These are phyloP conservation scores for Neomonachus schauinslandi DNA, from an alignment of 2,113 vertebrate species.

Conservation along the genomic window DNA sequence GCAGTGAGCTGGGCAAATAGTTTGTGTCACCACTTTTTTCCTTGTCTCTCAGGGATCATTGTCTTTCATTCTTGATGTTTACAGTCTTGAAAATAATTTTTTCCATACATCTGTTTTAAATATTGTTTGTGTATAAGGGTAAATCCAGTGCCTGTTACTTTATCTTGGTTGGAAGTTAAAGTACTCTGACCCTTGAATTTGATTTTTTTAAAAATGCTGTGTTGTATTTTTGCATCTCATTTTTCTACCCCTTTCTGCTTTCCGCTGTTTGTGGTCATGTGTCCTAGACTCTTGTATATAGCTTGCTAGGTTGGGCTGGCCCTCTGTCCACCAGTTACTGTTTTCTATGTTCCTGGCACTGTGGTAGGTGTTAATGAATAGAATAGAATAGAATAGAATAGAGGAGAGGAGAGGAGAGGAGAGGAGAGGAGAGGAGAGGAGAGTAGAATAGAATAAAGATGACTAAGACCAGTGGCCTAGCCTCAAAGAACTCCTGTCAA, in stretches of 20 bases:
- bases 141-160: not conserved
- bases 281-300: not conserved
- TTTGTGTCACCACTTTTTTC: not conserved
- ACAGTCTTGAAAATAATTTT: not conserved
- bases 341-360: not conserved
- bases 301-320: not conserved
- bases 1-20: not conserved
- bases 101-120: not conserved
- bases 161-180: not conserved
- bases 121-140: not conserved
- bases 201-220: not conserved
- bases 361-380: not conserved
- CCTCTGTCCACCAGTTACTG: not conserved
- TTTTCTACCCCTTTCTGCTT: not conserved
- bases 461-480: not conserved
- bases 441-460: not conserved
- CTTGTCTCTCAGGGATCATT: not conserved
- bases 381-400: not conserved
- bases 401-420: not conserved
- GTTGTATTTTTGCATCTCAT: not conserved
- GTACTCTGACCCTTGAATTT: not conserved
- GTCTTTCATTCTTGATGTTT: not conserved
- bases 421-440: too few species aligned
- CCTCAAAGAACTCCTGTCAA: not conserved
- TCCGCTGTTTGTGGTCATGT: not conserved